Conservation (phyloP, 2,113 vertebrate species). For the Protomyctophum bolini region DNA sequence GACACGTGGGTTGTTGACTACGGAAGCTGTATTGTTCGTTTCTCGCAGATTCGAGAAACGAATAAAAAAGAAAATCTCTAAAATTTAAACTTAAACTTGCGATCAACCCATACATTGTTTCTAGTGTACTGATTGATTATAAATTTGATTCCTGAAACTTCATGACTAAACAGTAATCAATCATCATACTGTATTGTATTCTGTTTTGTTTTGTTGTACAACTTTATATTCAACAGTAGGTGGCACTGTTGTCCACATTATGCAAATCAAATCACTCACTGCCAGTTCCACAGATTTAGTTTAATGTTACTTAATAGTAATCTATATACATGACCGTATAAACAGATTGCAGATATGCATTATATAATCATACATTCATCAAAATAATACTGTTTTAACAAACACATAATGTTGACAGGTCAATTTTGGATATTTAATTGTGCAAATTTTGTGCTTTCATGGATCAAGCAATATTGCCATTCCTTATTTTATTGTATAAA, state of each 20-base stretch:
- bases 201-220: background rate
- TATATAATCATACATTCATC: no score
- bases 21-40: background rate
- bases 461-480: no score
- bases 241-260: conserved; percentile 24
- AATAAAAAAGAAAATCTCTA: background rate
- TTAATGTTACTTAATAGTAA: no score
- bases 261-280: background rate
- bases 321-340: no score
- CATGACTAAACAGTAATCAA: background rate
- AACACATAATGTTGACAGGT: no score
- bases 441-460: no score
- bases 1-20: conserved; percentile 59
- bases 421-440: no score
- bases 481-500: no score
- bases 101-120: background rate
- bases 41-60: conserved; percentile 63
- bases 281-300: no score
- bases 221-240: conserved; percentile 13
- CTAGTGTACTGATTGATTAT: background rate
- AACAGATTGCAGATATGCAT: no score
- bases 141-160: background rate
- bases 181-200: background rate
- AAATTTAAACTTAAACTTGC: background rate
- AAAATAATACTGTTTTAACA: no score